Conservation (phyloP, 2,888 invertebrate species). For the Notodonta ziczac region DNA sequence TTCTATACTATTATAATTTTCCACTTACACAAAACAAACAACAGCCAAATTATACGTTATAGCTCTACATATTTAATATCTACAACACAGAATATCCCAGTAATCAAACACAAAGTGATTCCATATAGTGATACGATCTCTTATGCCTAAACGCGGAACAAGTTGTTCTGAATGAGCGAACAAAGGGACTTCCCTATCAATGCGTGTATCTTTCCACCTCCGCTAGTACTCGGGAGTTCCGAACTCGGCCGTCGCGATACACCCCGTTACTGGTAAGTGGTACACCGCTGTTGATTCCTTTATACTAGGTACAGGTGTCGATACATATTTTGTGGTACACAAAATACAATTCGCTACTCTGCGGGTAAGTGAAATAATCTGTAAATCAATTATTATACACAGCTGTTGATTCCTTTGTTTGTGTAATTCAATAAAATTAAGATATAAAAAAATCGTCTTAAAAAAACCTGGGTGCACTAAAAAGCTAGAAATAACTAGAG, state of each 20-base stretch:
- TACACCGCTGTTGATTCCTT: slow-evolving; percentile 4
- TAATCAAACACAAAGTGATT: slow-evolving; percentile 1
- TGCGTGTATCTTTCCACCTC: slow-evolving; percentile 34
- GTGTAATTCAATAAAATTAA: too few relatives aligned
- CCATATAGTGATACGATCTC: background rate
- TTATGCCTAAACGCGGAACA: slow-evolving; percentile 1
- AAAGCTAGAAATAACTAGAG: too few relatives aligned
- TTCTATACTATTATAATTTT: too few relatives aligned
- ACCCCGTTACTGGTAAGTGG: slow-evolving; percentile 14
- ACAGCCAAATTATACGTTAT: background rate
- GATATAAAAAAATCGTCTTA: too few relatives aligned
- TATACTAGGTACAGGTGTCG: background rate
- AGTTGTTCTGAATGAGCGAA: slow-evolving; percentile 11
- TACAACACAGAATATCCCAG: background rate
- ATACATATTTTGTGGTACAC: too few relatives aligned
- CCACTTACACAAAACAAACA: too few relatives aligned
- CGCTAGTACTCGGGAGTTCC: slow-evolving; percentile 13
- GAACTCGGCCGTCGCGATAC: slow-evolving; percentile 13
- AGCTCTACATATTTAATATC: background rate
- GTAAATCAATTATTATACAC: too few relatives aligned
- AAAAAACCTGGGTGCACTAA: too few relatives aligned
- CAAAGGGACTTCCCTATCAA: slow-evolving; percentile 31
- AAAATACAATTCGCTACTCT: too few relatives aligned
- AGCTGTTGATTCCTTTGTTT: too few relatives aligned
- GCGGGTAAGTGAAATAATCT: too few relatives aligned